phyloP scores from a whole-genome alignment of 2,888 invertebrate species.

The Hymenopus coronatus region DNA sequence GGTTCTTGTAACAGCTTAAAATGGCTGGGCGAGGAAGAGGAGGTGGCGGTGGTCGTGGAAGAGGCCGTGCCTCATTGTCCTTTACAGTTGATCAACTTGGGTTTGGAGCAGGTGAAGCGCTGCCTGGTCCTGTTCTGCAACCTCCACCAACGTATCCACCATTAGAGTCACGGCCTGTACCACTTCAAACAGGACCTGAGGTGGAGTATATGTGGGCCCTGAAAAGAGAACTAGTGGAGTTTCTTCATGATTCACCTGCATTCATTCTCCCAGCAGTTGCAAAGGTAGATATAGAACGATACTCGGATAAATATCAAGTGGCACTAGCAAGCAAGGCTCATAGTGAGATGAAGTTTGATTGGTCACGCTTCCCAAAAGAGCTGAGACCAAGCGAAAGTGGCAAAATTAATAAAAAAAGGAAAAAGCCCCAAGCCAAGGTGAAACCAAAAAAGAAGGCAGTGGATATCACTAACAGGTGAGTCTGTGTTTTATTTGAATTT shows the following conservation, averaged over 20 bases:
- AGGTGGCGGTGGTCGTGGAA: slow-evolving; percentile 42
- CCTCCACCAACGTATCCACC: slow-evolving; percentile 49
- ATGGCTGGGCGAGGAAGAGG: slow-evolving; percentile 42
- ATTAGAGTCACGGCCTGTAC: slow-evolving; percentile 49
- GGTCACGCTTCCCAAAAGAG: slow-evolving; percentile 39
- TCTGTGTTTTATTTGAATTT: neutral
- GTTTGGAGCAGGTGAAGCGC: slow-evolving; percentile 44
- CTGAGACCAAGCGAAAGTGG: slow-evolving; percentile 34
- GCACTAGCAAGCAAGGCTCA: slow-evolving; percentile 36
- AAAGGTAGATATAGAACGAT: slow-evolving; percentile 46
- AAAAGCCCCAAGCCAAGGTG: slow-evolving; percentile 1
- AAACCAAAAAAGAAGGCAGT: slow-evolving; percentile 34
- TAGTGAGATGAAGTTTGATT: slow-evolving; percentile 32
- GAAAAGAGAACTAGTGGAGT: slow-evolving; percentile 44
- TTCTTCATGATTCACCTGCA: slow-evolving; percentile 44
- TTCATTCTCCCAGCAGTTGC: slow-evolving; percentile 39
- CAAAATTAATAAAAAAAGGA: slow-evolving; percentile 18
- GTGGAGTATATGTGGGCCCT: slow-evolving; percentile 47
- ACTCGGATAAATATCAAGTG: slow-evolving; percentile 48
- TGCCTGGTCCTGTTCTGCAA: slow-evolving; percentile 45
- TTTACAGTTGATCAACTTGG: slow-evolving; percentile 47
- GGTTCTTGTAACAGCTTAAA: slow-evolving; percentile 36
- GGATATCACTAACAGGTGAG: slow-evolving; percentile 27
- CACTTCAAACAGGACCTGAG: slow-evolving; percentile 42
- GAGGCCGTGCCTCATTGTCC: slow-evolving; percentile 43